phyloP scores from a whole-genome alignment of 2,797 vertebrate genomes.

The Siniperca undulata region DNA sequence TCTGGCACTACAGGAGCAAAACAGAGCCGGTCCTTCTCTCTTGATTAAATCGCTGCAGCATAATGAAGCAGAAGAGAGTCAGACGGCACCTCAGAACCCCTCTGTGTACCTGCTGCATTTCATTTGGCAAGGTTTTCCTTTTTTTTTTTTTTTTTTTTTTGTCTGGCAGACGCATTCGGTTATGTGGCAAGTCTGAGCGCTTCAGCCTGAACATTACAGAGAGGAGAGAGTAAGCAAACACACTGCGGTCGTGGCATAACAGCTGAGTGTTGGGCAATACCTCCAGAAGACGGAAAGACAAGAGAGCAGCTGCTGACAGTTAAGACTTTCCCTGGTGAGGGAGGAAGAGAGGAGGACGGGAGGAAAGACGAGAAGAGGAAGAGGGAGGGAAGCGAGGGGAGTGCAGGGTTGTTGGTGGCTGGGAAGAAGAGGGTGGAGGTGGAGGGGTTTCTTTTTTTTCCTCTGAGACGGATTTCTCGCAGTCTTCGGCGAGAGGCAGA shows the following conservation, averaged over 20 bases:
- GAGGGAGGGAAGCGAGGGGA: constrained; percentile 19
- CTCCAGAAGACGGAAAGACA: constrained; percentile 58
- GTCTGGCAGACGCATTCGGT: neutral
- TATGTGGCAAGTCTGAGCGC: constrained; percentile 23
- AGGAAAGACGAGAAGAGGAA: constrained; percentile 31
- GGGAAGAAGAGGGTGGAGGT: constrained; percentile 29
- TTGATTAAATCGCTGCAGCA: constrained; percentile 59
- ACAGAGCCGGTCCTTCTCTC: constrained; percentile 22
- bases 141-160: neutral
- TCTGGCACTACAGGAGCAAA: constrained; percentile 49
- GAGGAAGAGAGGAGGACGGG: constrained; percentile 14
- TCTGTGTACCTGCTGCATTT: constrained; percentile 53
- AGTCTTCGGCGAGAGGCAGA: constrained; percentile 40
- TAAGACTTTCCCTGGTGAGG: constrained; percentile 49
- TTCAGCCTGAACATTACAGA: constrained; percentile 16
- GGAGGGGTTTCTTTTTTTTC: constrained; percentile 46
- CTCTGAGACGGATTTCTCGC: constrained; percentile 51
- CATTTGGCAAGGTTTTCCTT: constrained; percentile 6
- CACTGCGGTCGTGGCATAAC: constrained; percentile 45
- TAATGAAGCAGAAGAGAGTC: constrained; percentile 54
- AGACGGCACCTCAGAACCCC: constrained; percentile 21
- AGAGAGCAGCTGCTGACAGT: constrained; percentile 70
- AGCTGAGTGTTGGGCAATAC: constrained; percentile 64
- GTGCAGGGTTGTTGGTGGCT: constrained; percentile 32
- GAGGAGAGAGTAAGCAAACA: constrained; percentile 19